Evolutionary conservation across 1,140 invertebrate species (phyloP), one percentile per base, ranked within the genome.

Genomic region (Littorina saxatilis): DNA sequence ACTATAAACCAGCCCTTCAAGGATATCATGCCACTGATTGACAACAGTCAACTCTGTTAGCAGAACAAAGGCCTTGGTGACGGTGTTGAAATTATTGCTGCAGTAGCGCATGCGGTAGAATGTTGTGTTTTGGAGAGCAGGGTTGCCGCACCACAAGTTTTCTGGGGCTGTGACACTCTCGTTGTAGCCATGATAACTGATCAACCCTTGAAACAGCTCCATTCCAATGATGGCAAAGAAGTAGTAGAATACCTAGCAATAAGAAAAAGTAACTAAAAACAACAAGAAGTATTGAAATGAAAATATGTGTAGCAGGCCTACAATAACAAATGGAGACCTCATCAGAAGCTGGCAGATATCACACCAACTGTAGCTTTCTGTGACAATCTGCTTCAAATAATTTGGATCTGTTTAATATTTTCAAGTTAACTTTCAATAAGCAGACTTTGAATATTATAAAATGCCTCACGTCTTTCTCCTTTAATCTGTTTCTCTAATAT

Each of bases 21-120:
- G 93, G 92, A 94, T 94, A 93, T 93, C 92, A 91, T 94, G 94
- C 94, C 94, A 94, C 84, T 94, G 94, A 87, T 94, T 94, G 70
- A 94, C 94, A 40, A 94, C 93, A 63, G 92, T 94, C 5, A 94
- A 88, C 81, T 94, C 93, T 90, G 94, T 93, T 66, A 94, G 86
- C 2, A 94, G 81, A 17, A 94, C 92, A 78, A 94, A 87, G 20
- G 94, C 88, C 73, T 90, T 91, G 13, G 92, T 70, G 73, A 94
- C 89, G 79, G 93, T 90, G 79, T 94, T 94, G 85, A 94, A 94
- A 87, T 94, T 94, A 87, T 94, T 94, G 80, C 91, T 93, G 86
- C 94, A 94, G 87, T 94, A 94, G 15, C 91, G 89, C 37, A 86
- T 85, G 43, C 85, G 88, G 84, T 87, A 89, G 87, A 94, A 94